phyloP scores from a whole-genome alignment of 53 echinoderm and acorn worm species.

The Zoroaster sp. region DNA sequence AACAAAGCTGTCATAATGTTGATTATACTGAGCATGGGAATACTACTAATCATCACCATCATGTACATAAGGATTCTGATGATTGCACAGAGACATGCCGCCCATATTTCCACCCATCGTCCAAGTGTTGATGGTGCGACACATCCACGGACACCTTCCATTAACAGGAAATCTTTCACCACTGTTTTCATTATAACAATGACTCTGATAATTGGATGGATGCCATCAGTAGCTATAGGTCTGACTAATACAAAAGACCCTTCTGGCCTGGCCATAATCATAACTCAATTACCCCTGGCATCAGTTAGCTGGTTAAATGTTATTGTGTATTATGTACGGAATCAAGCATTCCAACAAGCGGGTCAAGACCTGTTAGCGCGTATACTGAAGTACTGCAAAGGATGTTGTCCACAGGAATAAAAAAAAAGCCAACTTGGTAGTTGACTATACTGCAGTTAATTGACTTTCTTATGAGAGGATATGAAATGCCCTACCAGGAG shows the following conservation, averaged over 20 bases:
- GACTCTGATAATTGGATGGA: slow-evolving; percentile 29
- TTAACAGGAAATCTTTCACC: slow-evolving; percentile 45
- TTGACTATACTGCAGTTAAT: not conserved
- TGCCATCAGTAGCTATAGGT: slow-evolving; percentile 11
- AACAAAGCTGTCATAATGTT: not conserved
- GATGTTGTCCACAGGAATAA: not conserved
- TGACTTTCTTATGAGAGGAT: not conserved
- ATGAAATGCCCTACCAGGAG: too few species aligned
- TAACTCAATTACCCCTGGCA: slow-evolving; percentile 30
- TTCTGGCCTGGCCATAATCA: not conserved
- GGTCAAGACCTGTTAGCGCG: not conserved
- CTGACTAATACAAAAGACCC: not conserved
- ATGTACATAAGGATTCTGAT: slow-evolving; percentile 35
- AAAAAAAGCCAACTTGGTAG: not conserved
- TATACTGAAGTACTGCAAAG: slow-evolving; percentile 7
- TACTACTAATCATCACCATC: not conserved
- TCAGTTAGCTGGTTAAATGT: slow-evolving; percentile 50
- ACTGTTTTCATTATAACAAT: slow-evolving; percentile 35
- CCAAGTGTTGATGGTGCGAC: not conserved
- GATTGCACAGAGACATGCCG: slow-evolving; percentile 23
- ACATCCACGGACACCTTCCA: not conserved
- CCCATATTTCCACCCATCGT: slow-evolving; percentile 40
- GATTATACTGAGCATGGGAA: not conserved
- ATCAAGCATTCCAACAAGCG: slow-evolving; percentile 20
- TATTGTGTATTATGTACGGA: slow-evolving; percentile 34